A percentile compares a stretch with the other conserved stretches of the same genome.
phyloP scores from a whole-genome alignment of 2,113 vertebrate genomes.

The Elaphurus davidianus region DNA sequence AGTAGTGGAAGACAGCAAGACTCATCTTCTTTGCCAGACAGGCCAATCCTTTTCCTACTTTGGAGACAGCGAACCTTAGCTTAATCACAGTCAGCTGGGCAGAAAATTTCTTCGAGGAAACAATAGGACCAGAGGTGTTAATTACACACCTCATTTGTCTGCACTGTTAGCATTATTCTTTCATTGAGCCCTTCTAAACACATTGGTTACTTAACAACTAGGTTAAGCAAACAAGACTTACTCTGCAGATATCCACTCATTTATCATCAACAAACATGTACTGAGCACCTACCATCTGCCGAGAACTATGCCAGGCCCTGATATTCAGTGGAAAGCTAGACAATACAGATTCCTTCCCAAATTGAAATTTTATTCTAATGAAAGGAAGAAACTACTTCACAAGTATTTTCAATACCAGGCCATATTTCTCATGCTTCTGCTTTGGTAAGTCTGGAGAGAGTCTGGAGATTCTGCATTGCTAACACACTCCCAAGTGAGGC shows the following conservation, averaged over 20 bases:
- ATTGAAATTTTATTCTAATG: background rate
- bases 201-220: background rate
- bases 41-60: background rate
- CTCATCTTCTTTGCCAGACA: background rate
- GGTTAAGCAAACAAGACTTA: background rate
- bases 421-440: background rate
- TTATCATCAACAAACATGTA: background rate
- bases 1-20: background rate
- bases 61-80: background rate
- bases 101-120: slow-evolving; percentile 24
- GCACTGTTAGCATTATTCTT: background rate
- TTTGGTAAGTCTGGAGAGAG: background rate
- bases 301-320: background rate
- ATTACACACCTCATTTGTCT: slow-evolving; percentile 22
- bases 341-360: background rate
- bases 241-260: background rate
- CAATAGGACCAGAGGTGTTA: slow-evolving; percentile 3
- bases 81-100: background rate
- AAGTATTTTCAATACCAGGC: background rate
- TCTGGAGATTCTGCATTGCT: background rate
- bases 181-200: slow-evolving; percentile 5
- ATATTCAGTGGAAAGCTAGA: background rate
- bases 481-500: background rate
- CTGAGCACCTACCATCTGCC: background rate
- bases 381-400: background rate